Evolutionary conservation across 2,888 invertebrate genomes (phyloP).

Genomic region (Latrodectus elegans): DNA sequence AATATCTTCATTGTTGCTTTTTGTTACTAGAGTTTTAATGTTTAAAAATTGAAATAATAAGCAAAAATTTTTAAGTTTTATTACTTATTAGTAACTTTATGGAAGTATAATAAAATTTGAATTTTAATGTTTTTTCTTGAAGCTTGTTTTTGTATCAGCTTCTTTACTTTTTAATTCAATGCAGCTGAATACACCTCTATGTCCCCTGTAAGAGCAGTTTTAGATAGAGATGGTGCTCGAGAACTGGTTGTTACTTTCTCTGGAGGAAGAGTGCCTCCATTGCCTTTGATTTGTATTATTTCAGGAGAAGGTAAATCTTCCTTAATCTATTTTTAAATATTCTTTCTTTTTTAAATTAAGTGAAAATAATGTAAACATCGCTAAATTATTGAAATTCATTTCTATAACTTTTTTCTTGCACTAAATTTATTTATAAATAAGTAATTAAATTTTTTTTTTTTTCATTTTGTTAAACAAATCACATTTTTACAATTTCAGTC

Average conservation of each 20-base stretch:
- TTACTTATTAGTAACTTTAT: neutral
- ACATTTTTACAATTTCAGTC: neutral
- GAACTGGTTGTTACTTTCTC: conserved; percentile 62
- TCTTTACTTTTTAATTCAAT: neutral
- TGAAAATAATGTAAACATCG: no score
- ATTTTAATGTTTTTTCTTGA: neutral
- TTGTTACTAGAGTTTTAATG: no score
- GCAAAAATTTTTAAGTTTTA: neutral
- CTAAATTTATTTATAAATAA: neutral
- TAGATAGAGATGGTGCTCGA: conserved; percentile 44
- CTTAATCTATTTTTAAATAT: no score
- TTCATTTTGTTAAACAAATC: no score
- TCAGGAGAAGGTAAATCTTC: conserved; percentile 38
- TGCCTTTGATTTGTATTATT: conserved; percentile 61
- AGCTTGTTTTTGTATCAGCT: neutral
- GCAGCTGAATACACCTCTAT: conserved; percentile 61
- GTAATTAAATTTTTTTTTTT: neutral
- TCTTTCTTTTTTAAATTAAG: no score
- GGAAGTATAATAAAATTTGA: neutral
- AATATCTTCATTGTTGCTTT: no score
- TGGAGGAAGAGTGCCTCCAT: conserved; percentile 63
- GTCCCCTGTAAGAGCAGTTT: conserved; percentile 58
- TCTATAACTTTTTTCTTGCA: neutral
- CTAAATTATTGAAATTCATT: no score
- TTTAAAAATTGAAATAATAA: no score